A percentile compares a stretch with the other conserved stretches of the same genome.
Conservation (phyloP, 2,888 invertebrate genomes). For the Campoletis raptor region DNA sequence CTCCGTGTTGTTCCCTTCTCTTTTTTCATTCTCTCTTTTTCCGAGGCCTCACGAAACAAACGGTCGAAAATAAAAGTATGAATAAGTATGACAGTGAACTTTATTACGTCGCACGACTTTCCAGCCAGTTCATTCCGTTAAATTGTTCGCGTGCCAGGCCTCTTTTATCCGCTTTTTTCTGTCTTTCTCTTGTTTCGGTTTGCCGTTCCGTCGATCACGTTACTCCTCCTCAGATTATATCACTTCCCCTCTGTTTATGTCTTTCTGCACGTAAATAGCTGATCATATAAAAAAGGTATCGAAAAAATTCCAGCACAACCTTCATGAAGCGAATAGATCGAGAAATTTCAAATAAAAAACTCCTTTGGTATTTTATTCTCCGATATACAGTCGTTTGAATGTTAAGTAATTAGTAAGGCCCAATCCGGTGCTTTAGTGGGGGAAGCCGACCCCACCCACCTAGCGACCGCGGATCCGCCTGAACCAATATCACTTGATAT, state of each 20-base stretch:
- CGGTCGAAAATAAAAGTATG: slow-evolving; percentile 40
- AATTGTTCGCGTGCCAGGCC: slow-evolving; percentile 34
- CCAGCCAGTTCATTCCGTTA: slow-evolving; percentile 35
- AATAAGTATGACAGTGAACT: slow-evolving; percentile 79
- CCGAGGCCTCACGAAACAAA: not conserved
- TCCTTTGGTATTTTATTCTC: not conserved
- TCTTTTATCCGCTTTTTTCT: slow-evolving; percentile 19
- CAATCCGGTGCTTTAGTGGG: not conserved
- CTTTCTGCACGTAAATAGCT: not conserved
- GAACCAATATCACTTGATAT: not conserved
- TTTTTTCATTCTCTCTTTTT: slow-evolving; percentile 3
- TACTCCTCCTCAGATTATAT: slow-evolving; percentile 8
- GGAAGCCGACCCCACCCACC: not conserved
- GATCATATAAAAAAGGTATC: slow-evolving; percentile 3
- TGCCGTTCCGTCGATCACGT: slow-evolving; percentile 45
- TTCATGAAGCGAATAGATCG: not conserved
- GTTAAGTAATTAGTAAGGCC: not conserved
- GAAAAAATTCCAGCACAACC: not conserved
- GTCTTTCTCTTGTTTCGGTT: not conserved
- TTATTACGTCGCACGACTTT: slow-evolving; percentile 75
- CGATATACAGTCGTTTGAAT: not conserved
- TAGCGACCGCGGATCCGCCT: not conserved
- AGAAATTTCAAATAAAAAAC: not conserved
- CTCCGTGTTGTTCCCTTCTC: not conserved
- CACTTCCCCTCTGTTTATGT: slow-evolving; percentile 18